A percentile compares a stretch with the other conserved stretches of the same genome.
Evolutionary conservation across 2,113 vertebrate species (phyloP).

Genomic region (Bujurquina vittata): DNA sequence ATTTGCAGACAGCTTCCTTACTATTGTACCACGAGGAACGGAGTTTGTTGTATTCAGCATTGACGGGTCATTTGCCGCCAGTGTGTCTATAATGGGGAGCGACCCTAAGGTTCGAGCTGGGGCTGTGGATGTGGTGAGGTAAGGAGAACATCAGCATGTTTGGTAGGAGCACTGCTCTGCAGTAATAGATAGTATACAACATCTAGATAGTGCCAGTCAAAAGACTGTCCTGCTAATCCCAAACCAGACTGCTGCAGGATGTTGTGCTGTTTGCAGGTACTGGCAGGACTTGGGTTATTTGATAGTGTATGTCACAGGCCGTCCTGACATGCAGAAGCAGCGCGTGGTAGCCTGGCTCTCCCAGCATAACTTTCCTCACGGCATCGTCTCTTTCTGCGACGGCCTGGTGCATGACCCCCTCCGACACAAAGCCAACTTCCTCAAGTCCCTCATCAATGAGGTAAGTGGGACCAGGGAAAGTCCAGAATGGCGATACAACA

Average conservation of each 20-base stretch:
- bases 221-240: neutral
- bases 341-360: constrained; percentile 98
- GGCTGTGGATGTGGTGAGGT: constrained; percentile 98
- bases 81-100: constrained; percentile 99
- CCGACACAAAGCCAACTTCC: constrained; percentile 97
- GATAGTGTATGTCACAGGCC: constrained; percentile 97
- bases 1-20: constrained; percentile 93
- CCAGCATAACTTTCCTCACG: constrained; percentile 98
- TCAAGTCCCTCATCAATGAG: constrained; percentile 89
- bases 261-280: constrained; percentile 80
- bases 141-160: constrained; percentile 34
- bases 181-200: neutral
- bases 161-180: neutral
- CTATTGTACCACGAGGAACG: constrained; percentile 87
- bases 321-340: constrained; percentile 99
- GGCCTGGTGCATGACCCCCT: constrained; percentile 97
- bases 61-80: constrained; percentile 97
- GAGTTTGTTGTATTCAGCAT: constrained; percentile 99
- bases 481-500: neutral
- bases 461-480: constrained; percentile 59
- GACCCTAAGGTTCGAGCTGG: constrained; percentile 97
- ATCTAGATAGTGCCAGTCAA: neutral
- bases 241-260: neutral
- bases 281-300: constrained; percentile 99
- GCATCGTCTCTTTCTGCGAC: constrained; percentile 96